Conservation (phyloP, 2,797 vertebrate species). For the Sebastes iracundus region DNA sequence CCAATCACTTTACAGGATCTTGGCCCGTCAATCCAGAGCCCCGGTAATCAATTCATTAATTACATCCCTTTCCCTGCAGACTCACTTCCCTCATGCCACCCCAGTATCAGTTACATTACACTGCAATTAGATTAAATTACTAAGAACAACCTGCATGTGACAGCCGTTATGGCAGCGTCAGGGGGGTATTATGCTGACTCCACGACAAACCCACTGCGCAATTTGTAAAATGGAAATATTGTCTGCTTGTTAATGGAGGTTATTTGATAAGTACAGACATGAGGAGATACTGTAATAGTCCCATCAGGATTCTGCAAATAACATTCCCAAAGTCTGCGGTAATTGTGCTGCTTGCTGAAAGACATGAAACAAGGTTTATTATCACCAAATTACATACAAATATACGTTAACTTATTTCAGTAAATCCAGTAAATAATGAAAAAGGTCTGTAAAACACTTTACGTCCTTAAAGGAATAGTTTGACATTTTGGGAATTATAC, state of each 20-base stretch:
- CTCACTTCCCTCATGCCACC: conserved; percentile 59
- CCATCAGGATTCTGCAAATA: conserved; percentile 1
- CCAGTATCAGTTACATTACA: conserved; percentile 72
- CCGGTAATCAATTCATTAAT: conserved; percentile 79
- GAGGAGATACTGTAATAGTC: conserved; percentile 5
- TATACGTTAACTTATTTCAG: background rate
- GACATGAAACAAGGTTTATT: background rate
- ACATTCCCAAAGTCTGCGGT: background rate
- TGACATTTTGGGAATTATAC: background rate
- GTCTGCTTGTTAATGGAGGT: conserved; percentile 48
- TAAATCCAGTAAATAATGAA: too few relatives aligned
- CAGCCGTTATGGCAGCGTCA: conserved; percentile 45
- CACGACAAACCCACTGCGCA: conserved; percentile 31
- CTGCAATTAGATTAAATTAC: conserved; percentile 76
- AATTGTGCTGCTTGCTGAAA: background rate
- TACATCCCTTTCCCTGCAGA: conserved; percentile 66
- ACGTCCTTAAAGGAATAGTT: background rate
- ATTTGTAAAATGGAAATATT: conserved; percentile 59
- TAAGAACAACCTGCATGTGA: conserved; percentile 67
- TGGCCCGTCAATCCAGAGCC: conserved; percentile 58
- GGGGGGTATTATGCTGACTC: conserved; percentile 44
- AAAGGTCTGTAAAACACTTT: background rate
- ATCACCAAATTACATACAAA: background rate
- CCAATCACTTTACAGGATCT: conserved; percentile 58
- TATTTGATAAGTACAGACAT: conserved; percentile 46